Evolutionary conservation across 2,888 invertebrate species (phyloP).

Genomic region (Morpho deidamia): DNA sequence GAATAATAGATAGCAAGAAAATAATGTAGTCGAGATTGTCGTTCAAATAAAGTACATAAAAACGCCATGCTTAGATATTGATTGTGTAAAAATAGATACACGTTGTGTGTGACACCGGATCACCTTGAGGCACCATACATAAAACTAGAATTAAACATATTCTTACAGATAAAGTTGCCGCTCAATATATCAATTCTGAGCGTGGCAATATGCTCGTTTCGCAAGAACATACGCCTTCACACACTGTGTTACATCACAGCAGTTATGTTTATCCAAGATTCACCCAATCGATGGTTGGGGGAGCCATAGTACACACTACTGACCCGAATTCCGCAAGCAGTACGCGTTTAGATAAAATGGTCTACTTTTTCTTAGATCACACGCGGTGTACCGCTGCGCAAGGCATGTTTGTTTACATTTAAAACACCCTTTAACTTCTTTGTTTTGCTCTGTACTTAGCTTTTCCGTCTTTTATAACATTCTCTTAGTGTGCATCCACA

Average conservation of each 20-base stretch:
- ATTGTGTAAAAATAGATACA: slow-evolving; percentile 34
- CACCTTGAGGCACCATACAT: slow-evolving; percentile 47
- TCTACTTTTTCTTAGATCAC: slow-evolving; percentile 30
- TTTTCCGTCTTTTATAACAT: too few species aligned
- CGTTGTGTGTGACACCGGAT: slow-evolving; percentile 51
- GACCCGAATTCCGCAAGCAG: slow-evolving; percentile 65
- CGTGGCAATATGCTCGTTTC: slow-evolving; percentile 49
- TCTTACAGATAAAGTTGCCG: slow-evolving; percentile 37
- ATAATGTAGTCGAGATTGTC: neutral
- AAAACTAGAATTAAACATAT: slow-evolving; percentile 31
- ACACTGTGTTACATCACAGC: slow-evolving; percentile 52
- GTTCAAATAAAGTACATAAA: neutral
- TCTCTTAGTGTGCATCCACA: too few species aligned
- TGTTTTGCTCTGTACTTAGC: neutral
- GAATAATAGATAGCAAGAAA: neutral
- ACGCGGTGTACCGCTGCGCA: slow-evolving; percentile 1
- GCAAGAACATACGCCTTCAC: slow-evolving; percentile 48
- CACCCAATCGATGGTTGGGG: slow-evolving; percentile 52
- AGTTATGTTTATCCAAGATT: slow-evolving; percentile 57
- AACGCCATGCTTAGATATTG: neutral
- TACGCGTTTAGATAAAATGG: slow-evolving; percentile 29
- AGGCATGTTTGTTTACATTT: slow-evolving; percentile 7
- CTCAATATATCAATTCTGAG: slow-evolving; percentile 47
- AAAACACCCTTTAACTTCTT: neutral
- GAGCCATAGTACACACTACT: slow-evolving; percentile 59